Percentiles rank a stretch among this genome's conserved stretches.
These are phyloP conservation scores for Holcopasites calliopsidis DNA, from an alignment of 1,140 invertebrate species.

Conservation along the genomic window DNA sequence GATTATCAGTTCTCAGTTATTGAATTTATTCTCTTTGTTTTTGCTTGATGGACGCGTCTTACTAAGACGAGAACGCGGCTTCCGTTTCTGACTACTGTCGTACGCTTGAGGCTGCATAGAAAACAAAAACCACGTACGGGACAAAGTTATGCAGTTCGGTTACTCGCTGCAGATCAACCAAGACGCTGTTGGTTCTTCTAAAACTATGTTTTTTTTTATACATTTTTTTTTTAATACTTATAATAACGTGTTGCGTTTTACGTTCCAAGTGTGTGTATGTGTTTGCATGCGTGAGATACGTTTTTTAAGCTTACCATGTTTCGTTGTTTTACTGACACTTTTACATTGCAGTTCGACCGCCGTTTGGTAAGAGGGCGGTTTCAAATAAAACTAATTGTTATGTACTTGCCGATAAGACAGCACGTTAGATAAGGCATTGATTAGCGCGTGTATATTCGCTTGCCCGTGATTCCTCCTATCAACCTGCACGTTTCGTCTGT, in stretches of 20 bases:
- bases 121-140: conserved; percentile 66
- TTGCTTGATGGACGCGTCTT: conserved; percentile 53
- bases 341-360: conserved; percentile 41
- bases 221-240: conserved; percentile 14
- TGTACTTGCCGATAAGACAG: conserved; percentile 19
- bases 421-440: conserved; percentile 46
- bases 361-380: conserved; percentile 73
- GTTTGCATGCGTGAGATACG: conserved; percentile 78
- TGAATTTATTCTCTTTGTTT: too few relatives aligned
- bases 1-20: conserved; percentile 45
- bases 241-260: conserved; percentile 39
- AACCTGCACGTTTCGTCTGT: conserved; percentile 32
- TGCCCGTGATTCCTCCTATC: conserved; percentile 27
- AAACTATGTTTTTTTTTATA: conserved; percentile 66
- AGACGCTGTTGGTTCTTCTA: conserved; percentile 63
- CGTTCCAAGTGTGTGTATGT: conserved; percentile 75
- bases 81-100: conserved; percentile 48
- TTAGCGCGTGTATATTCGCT: not conserved
- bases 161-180: conserved; percentile 73
- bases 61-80: conserved; percentile 45
- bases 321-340: conserved; percentile 36
- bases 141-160: conserved; percentile 65
- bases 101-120: conserved; percentile 70
- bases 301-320: conserved; percentile 65
- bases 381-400: conserved; percentile 16